Conservation (phyloP, 1,140 invertebrate genomes). For the Dinothrombium tinctorium region DNA sequence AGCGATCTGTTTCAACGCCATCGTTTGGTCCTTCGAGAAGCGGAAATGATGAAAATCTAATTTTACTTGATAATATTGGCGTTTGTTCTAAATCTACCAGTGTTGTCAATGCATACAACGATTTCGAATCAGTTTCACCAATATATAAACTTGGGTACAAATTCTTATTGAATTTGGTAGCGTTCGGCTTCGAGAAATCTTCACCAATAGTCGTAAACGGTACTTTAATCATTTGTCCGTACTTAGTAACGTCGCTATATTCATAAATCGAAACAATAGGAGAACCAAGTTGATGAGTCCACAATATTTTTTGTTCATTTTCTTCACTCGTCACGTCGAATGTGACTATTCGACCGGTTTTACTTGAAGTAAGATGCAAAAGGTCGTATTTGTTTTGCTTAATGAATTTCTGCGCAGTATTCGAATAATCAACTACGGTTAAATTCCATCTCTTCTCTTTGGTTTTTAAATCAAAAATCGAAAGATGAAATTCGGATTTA, state of each 20-base stretch:
- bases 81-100: too few species aligned
- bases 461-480: conserved; percentile 66
- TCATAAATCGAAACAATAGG: conserved; percentile 76
- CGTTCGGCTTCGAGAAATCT: background rate
- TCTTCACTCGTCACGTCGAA: conserved; percentile 30
- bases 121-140: too few species aligned
- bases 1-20: background rate
- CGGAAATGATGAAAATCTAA: background rate
- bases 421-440: conserved; percentile 44
- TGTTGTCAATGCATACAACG: too few species aligned
- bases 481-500: conserved; percentile 61
- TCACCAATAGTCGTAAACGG: conserved; percentile 55
- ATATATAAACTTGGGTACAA: too few species aligned
- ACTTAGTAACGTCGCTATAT: conserved; percentile 1
- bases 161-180: too few species aligned
- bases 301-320: too few species aligned
- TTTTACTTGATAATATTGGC: background rate
- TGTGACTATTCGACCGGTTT: conserved; percentile 58
- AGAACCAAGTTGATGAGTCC: conserved; percentile 61
- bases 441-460: conserved; percentile 72
- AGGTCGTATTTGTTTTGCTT: conserved; percentile 27
- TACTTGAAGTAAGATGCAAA: conserved; percentile 65
- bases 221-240: conserved; percentile 20
- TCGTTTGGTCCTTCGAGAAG: conserved; percentile 8
- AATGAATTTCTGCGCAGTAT: conserved; percentile 18